Evolutionary conservation across 2,113 vertebrate genomes (phyloP).

Genomic region (Podarcis cretensis): DNA sequence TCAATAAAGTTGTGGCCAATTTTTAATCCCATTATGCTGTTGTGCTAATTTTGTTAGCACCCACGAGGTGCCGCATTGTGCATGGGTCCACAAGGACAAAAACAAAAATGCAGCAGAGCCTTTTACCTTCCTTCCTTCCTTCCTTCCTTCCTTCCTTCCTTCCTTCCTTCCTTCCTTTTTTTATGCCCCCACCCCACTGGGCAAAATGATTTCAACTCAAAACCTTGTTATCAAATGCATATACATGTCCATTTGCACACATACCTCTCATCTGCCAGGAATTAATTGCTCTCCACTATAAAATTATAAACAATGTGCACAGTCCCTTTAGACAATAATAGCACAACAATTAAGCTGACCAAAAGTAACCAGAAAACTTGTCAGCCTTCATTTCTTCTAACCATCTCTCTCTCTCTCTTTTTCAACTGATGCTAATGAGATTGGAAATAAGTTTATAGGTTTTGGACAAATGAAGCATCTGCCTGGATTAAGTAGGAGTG

Average conservation of each 20-base stretch:
- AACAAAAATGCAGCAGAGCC: background rate
- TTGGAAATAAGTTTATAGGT: constrained; percentile 17
- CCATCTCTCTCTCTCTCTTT: no score
- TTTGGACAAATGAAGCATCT: constrained; percentile 14
- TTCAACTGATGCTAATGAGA: constrained; percentile 1
- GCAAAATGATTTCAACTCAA: background rate
- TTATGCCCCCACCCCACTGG: no score
- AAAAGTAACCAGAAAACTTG: background rate
- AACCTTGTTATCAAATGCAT: background rate
- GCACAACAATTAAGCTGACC: background rate
- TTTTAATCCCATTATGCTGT: no score
- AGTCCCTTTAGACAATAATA: background rate
- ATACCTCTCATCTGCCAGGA: background rate
- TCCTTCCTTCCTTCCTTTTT: no score
- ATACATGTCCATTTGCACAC: background rate
- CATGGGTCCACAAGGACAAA: no score
- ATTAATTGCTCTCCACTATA: background rate
- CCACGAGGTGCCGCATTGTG: no score
- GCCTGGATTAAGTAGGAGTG: constrained; percentile 11
- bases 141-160: no score
- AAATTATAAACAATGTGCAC: constrained; percentile 1
- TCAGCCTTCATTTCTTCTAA: constrained; percentile 1
- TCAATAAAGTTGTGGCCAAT: no score
- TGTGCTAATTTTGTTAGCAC: no score
- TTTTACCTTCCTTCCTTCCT: no score